Base-by-base conservation (phyloP, 1,140 invertebrate genomes). In the Nasonia longicornis region DNA sequence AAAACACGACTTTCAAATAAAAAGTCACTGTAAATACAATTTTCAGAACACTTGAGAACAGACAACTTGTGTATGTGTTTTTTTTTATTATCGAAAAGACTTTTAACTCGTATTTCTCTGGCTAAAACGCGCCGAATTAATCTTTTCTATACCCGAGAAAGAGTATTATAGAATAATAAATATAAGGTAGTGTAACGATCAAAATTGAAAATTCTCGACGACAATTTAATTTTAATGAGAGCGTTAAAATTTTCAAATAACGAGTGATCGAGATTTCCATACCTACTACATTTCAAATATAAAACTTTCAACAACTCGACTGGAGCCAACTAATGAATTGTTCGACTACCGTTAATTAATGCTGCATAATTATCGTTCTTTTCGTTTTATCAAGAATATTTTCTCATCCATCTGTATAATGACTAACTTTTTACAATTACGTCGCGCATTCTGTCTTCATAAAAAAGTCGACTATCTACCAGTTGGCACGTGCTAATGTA, bases 321-420 rank as follows among this genome's bases (percentile, higher is more conserved):
- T 80, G 22, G 4, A 66, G 12, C 58, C 58, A 69, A 3, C 45
- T 64, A 73, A 72, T 79, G 6, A 64, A 75, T 29, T 10, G 48
- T 67, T 80, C 22, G 52, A 74, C 78, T 69, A 69, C 3, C 10
- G 29, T 75, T 35, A 75, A 52, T 69, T n/a, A 12, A 80, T 75
- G 63, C 63, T 52, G 35, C 38, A 29, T 48, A 75, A 75, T 80
- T 69, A 66, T 52, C 10, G 16, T 75, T n/a, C 29, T 67, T 67
- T 67, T 64, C 4, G 3, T 74, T 80, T 79, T 80, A 80, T 80
- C 79, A 80, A 80, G 79, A 80, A 80, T 80, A 80, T 75, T 80
- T 75, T 58, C 64, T 67, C 42, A 73, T 79, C 45, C 70, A 64
- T 79, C n/a, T 79, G 67, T 79, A 79, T 73, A 80, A 63, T 63